Conservation (phyloP, 2,888 invertebrate genomes). For the Leptinotarsa rubiginosa region DNA sequence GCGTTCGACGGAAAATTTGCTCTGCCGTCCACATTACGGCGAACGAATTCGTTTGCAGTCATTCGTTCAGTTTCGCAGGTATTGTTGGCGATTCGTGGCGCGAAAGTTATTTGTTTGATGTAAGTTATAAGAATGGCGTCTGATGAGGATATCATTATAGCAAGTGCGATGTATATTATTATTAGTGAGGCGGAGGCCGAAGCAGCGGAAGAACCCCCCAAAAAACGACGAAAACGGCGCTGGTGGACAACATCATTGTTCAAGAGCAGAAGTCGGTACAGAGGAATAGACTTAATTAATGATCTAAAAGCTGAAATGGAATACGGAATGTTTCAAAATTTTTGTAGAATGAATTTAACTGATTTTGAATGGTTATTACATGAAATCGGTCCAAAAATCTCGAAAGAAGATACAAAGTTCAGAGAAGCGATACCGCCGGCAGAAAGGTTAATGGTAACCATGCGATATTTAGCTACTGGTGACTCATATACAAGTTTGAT, state of each 20-base stretch:
- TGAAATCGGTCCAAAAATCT: too few relatives aligned
- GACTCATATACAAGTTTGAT: too few relatives aligned
- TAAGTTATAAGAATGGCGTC: not conserved
- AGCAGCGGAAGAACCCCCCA: not conserved
- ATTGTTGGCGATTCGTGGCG: too few relatives aligned
- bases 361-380: slow-evolving; percentile 20
- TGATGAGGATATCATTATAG: slow-evolving; percentile 1
- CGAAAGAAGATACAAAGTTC: too few relatives aligned
- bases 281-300: slow-evolving; percentile 16
- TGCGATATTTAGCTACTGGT: too few relatives aligned
- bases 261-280: slow-evolving; percentile 2
- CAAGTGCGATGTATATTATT: slow-evolving; percentile 12
- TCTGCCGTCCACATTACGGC: too few relatives aligned
- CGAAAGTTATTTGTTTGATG: too few relatives aligned
- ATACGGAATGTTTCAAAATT: slow-evolving; percentile 24
- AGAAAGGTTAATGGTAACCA: too few relatives aligned
- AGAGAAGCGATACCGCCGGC: too few relatives aligned
- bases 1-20: too few relatives aligned
- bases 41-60: too few relatives aligned
- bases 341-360: slow-evolving; percentile 23
- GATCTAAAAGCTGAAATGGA: slow-evolving; percentile 10
- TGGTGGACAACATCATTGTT: not conserved
- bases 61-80: too few relatives aligned
- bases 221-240: slow-evolving; percentile 8
- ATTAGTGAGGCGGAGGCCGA: not conserved